Evolutionary conservation across 2,888 invertebrate species (phyloP), one percentile per base, ranked within the genome.

Genomic region (Tachina grossa): DNA sequence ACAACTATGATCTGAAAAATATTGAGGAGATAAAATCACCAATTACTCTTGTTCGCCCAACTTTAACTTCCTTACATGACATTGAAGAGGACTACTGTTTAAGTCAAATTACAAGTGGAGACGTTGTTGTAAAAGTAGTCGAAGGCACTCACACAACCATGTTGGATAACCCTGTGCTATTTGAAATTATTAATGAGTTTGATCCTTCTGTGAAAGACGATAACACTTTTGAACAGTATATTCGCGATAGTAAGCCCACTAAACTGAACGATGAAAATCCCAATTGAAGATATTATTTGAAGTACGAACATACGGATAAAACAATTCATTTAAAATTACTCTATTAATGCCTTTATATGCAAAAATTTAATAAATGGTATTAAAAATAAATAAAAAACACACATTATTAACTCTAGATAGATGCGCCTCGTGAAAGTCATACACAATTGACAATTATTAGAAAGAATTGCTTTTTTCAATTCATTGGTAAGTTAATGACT

Each of bases 131-230:
- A 0, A 94, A 95, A 88, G 94, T 93, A 65, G 93, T 96, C n/a
- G 95, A 96, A 89, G 97, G 96, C 11, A 95, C 95, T 89, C 97
- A 97, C 89, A 91, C 94, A 0, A 94, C 95, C 55, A 95, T 97
- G 88, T 89, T 96, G 87, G 95, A 96, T 14, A 95, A 95, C 88
- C 93, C 94, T 68, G 94, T 94, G 87, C 92, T 95, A 68, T 94
- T 95, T 0, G 94, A 95, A 87, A 93, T 95, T 47, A 95, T 96
- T 63, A 96, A 95, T 84, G 92, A 92, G 45, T 89, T 90, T 49
- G 91, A 93, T 89, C 93, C 93, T 0, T 79, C 88, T 14, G 76
- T 90, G 1, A 69, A 90, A 74, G 91, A 92, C 45, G 91, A 92
- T 76, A 91, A 91, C 69, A 87, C 84, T 59, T 92, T 92, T 80